phyloP scores from a whole-genome alignment of 1,140 invertebrate genomes.

The Drosophila arizonae region DNA sequence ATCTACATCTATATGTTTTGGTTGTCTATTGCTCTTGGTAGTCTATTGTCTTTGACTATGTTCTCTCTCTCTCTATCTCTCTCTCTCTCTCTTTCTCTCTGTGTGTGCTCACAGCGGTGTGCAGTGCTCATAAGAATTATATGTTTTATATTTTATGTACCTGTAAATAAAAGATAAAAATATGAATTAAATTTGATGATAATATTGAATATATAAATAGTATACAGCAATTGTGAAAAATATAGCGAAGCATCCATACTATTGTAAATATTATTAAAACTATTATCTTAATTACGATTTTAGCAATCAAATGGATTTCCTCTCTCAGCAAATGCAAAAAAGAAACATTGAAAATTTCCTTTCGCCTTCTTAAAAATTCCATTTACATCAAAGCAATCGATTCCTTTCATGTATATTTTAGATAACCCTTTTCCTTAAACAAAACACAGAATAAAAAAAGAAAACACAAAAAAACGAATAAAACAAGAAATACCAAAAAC shows the following conservation, averaged over 20 bases:
- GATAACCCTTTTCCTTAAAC: not conserved
- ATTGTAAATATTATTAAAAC: too few species aligned
- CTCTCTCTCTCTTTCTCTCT: too few species aligned
- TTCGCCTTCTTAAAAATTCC: too few species aligned
- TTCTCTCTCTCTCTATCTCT: not conserved
- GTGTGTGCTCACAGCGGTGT: too few species aligned
- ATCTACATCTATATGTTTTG: constrained; percentile 12
- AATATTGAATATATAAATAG: not conserved
- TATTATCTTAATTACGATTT: too few species aligned
- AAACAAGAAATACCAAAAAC: constrained; percentile 1
- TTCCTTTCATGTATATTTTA: not conserved
- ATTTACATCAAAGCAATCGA: not conserved
- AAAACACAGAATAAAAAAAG: constrained; percentile 6
- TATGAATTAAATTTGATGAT: not conserved
- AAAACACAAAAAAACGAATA: constrained; percentile 2
- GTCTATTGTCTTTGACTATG: not conserved
- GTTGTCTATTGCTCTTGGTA: constrained; percentile 19
- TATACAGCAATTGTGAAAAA: not conserved
- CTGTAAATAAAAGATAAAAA: constrained; percentile 11
- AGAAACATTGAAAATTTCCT: too few species aligned
- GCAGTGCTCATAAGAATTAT: too few species aligned
- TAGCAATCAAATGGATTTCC: too few species aligned
- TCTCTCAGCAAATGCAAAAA: too few species aligned
- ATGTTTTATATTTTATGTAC: constrained; percentile 4
- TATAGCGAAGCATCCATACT: too few species aligned